Percentiles rank a stretch among this genome's conserved stretches.
Conservation (phyloP, 2,797 vertebrate genomes). For the Helicolenus hilgendorfi region DNA sequence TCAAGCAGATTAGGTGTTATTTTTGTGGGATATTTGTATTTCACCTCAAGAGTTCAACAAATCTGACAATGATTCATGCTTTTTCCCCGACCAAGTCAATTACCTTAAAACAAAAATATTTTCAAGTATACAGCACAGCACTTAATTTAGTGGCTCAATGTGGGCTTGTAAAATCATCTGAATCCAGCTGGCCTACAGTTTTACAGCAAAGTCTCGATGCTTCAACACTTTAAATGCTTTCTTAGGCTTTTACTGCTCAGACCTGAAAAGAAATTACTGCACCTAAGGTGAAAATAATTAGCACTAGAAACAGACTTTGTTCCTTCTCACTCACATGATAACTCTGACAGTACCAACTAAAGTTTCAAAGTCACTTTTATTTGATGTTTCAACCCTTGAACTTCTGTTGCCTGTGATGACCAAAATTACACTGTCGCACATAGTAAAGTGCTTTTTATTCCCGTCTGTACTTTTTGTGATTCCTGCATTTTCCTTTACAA, state of each 20-base stretch:
- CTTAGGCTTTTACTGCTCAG: constrained; percentile 70
- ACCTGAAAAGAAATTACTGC: constrained; percentile 68
- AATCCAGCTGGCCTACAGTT: constrained; percentile 73
- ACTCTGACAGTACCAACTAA: neutral
- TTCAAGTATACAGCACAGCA: constrained; percentile 70
- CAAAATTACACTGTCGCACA: neutral
- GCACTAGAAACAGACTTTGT: constrained; percentile 26
- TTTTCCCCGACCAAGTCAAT: constrained; percentile 40
- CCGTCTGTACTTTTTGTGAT: neutral
- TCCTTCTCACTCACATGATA: neutral
- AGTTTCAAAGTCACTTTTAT: neutral
- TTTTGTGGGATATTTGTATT: constrained; percentile 20
- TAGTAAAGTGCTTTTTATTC: neutral
- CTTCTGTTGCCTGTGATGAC: neutral
- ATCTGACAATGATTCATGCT: constrained; percentile 59
- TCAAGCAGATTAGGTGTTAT: constrained; percentile 4
- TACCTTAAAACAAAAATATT: constrained; percentile 72
- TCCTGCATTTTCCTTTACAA: neutral
- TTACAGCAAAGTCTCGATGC: constrained; percentile 72
- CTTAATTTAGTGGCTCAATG: constrained; percentile 75
- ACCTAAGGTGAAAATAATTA: constrained; percentile 69
- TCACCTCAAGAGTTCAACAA: constrained; percentile 27
- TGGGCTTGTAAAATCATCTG: constrained; percentile 73
- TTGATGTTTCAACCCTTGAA: constrained; percentile 15
- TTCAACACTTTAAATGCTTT: constrained; percentile 72